Conservation (phyloP, 2,113 vertebrate species). For the Bombycilla garrulus region DNA sequence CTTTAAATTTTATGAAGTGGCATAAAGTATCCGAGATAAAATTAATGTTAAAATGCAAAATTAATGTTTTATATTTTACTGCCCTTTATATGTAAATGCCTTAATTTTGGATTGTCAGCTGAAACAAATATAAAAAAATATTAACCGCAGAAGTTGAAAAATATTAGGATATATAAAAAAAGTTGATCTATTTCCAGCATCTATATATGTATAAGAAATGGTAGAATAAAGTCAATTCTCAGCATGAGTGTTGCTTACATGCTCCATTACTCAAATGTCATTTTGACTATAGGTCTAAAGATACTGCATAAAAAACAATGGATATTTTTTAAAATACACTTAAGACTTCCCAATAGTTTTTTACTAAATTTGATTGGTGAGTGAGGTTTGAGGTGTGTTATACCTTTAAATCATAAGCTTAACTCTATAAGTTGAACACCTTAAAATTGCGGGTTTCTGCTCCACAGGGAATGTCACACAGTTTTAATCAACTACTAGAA, state of each 20-base stretch:
- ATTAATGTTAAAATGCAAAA: background rate
- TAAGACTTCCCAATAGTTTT: background rate
- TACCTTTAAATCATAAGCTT: background rate
- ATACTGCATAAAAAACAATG: background rate
- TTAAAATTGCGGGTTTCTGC: background rate
- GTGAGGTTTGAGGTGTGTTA: background rate
- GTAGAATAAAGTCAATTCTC: background rate
- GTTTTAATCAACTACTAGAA: background rate
- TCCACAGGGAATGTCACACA: background rate
- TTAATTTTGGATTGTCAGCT: background rate
- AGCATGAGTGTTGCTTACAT: background rate
- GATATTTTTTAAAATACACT: background rate
- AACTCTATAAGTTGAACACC: background rate
- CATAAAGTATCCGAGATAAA: background rate
- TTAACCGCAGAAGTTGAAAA: background rate
- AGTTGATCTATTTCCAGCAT: background rate
- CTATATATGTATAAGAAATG: background rate
- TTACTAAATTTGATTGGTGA: background rate
- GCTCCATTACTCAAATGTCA: background rate
- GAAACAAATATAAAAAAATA: background rate
- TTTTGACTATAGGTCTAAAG: background rate
- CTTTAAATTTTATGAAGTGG: background rate
- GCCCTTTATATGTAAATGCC: background rate
- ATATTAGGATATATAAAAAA: background rate
- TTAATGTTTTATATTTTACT: background rate